Evolutionary conservation across 2,888 invertebrate species (phyloP), one percentile per base, ranked within the genome.

Genomic region (Epirrhoe alternata): DNA sequence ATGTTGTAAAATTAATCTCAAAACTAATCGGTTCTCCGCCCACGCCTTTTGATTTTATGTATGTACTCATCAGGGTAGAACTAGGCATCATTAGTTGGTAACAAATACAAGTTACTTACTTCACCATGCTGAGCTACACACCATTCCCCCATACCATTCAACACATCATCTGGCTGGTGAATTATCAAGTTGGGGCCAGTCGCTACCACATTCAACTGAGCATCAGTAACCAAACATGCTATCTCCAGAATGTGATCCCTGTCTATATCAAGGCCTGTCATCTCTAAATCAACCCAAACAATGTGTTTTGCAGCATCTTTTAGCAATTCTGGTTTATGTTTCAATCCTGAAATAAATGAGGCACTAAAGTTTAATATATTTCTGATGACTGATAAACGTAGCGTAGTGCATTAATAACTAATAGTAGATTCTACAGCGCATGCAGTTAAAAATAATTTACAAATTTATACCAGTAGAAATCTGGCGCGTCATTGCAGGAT

Each of bases 181-280:
- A 99, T 96, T 1, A 98, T 93, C 52, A 98, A 84, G 77, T 96
- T 93, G 0, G 97, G 97, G 6, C 96, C 96, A 81, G 95, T 95
- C 3, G 96, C 97, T 45, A 97, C 87, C 7, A 97, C 84, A 75
- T 97, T 96, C 14, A 98, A 89, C 60, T 97, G 83, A 10, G 94
- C 91, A 83, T 99, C 97, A 0, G 99, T 99, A 61, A 99, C 94
- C 35, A 99, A 82, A 83, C 98, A 97, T 0, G 98, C 97, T 62
- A 98, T 95, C 94, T 99, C 99, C 79, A 99, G 86, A 61, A 99
- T 97, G 70, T 96, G 94, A 80, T 98, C 96, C 59, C 89, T 95
- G 0, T 96, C 93, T 55, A 96, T 84, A 82, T 98, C 95, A 14
- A 99, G 88, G 0, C 99, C 99, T 7, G 98, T 97, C 98, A 99